A percentile compares a stretch with the other conserved stretches of the same genome.
Evolutionary conservation across 2,797 vertebrate genomes (phyloP).

Genomic region (Masticophis lateralis): DNA sequence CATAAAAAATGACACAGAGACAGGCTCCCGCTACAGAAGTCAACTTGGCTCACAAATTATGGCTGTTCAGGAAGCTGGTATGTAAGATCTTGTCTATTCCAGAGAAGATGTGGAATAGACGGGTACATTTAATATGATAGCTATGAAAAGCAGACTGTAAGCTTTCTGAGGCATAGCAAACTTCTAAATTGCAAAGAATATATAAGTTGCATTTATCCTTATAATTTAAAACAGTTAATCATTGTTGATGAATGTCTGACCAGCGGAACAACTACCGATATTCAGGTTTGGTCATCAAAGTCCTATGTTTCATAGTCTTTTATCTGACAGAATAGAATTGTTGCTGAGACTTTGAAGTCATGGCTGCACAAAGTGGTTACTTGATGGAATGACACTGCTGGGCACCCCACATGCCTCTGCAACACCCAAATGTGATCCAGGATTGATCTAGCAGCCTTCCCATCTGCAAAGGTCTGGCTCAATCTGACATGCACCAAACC

Average conservation of each 20-base stretch:
- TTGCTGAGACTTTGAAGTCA: not conserved
- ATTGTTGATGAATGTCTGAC: not conserved
- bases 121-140: not conserved
- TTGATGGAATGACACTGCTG: not conserved
- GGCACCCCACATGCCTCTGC: not conserved
- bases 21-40: not conserved
- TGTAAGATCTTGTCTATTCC: not conserved
- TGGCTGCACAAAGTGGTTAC: not conserved
- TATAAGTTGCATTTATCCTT: too few relatives aligned
- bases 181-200: not conserved
- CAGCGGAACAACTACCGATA: not conserved
- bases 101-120: not conserved
- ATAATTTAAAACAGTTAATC: not conserved
- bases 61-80: not conserved
- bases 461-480: not conserved
- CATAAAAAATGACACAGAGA: not conserved
- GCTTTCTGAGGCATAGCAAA: not conserved
- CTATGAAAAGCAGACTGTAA: not conserved
- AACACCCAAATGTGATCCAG: not conserved
- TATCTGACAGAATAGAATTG: not conserved
- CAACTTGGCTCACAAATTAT: not conserved
- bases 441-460: not conserved
- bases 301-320: not conserved
- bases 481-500: not conserved
- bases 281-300: not conserved